phyloP scores from a whole-genome alignment of 2,113 vertebrate genomes.

The Caranx ignobilis region DNA sequence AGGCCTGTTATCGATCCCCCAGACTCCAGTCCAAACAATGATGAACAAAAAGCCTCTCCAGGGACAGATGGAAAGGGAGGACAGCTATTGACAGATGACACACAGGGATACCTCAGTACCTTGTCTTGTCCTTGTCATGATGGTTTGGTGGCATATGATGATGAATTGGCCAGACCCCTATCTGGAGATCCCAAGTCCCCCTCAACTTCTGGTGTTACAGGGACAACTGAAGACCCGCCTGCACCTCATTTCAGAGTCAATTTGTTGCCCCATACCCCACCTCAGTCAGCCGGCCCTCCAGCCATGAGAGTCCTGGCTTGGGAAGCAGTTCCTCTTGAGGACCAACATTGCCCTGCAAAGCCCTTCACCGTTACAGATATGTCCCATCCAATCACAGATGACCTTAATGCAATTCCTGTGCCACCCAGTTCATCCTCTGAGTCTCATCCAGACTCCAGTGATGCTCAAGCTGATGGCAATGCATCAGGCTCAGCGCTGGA shows the following conservation, averaged over 20 bases:
- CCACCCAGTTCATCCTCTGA: not conserved
- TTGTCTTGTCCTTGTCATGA: too few species aligned
- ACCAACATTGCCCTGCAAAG: not conserved
- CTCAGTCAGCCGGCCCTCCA: not conserved
- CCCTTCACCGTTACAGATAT: not conserved
- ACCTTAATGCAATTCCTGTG: not conserved
- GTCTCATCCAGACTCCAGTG: not conserved
- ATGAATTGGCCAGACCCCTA: not conserved
- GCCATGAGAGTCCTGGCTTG: not conserved
- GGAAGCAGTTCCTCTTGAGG: not conserved
- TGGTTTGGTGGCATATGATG: too few species aligned
- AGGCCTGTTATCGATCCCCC: not conserved
- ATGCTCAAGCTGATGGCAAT: not conserved
- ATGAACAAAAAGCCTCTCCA: not conserved
- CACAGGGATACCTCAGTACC: not conserved
- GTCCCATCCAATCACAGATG: not conserved
- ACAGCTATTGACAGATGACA: not conserved
- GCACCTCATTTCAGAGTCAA: not conserved
- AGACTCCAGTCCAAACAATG: not conserved
- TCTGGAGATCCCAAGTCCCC: not conserved
- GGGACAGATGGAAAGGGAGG: not conserved
- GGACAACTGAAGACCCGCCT: not conserved
- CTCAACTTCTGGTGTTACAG: not conserved
- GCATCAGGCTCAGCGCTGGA: not conserved
- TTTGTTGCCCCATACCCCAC: not conserved